phyloP scores from a whole-genome alignment of 2,797 vertebrate species.

The Clangula hyemalis region DNA sequence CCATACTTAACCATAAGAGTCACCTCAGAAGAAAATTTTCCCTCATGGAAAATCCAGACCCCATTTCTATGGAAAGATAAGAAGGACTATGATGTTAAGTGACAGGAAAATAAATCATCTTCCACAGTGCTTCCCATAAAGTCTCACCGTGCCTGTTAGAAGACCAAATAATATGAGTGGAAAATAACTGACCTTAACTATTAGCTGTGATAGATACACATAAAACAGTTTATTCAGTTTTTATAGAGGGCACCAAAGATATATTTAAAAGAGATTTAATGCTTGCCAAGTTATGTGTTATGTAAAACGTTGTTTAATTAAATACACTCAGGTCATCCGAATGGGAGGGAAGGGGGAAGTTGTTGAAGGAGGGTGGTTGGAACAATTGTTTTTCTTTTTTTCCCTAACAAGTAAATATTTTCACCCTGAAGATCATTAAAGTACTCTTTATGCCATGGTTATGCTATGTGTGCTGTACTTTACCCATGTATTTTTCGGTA shows the following conservation, averaged over 20 bases:
- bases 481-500: background rate
- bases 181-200: background rate
- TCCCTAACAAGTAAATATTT: background rate
- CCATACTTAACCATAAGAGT: background rate
- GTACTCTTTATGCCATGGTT: background rate
- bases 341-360: too few species aligned
- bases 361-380: background rate
- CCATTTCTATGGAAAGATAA: conserved; percentile 5
- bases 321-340: background rate
- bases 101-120: background rate
- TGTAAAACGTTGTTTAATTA: background rate
- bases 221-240: background rate
- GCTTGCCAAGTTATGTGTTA: background rate
- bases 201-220: background rate
- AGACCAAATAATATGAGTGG: background rate
- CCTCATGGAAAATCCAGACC: background rate
- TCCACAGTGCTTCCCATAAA: background rate
- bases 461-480: background rate
- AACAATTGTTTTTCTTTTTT: background rate
- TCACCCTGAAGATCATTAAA: background rate
- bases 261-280: background rate
- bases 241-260: background rate
- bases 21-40: background rate
- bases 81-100: background rate
- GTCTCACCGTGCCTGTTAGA: background rate